A percentile compares a stretch with the other conserved stretches of the same genome.
Evolutionary conservation across 2,113 vertebrate genomes (phyloP).

Genomic region (Nicator chloris): DNA sequence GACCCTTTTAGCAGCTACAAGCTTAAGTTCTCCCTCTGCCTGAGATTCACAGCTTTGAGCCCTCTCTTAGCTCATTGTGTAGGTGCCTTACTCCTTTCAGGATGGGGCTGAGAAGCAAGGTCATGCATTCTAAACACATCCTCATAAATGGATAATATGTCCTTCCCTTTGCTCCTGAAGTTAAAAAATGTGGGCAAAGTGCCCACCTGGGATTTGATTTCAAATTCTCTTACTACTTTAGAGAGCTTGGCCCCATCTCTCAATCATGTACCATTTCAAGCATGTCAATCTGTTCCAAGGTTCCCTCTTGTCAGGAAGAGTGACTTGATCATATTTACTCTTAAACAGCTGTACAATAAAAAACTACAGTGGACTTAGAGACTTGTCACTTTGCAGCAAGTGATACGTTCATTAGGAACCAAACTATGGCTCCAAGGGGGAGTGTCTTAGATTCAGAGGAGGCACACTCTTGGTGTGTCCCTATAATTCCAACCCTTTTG

Average conservation of each 20-base stretch:
- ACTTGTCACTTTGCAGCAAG: not conserved
- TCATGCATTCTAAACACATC: not conserved
- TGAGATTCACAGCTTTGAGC: not conserved
- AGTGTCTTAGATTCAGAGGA: not conserved
- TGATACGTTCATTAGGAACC: not conserved
- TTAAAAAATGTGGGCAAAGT: not conserved
- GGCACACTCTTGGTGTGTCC: not conserved
- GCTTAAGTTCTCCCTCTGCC: not conserved
- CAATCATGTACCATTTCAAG: not conserved
- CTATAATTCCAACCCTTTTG: not conserved
- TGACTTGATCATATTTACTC: not conserved
- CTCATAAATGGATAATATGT: not conserved
- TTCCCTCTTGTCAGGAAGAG: not conserved
- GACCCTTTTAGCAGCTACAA: not conserved
- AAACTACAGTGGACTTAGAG: not conserved
- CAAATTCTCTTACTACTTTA: not conserved
- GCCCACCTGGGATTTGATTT: not conserved
- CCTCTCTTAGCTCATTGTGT: not conserved
- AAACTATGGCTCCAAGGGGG: not conserved
- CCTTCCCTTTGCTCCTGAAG: not conserved
- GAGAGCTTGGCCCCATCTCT: not conserved
- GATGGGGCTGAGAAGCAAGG: not conserved
- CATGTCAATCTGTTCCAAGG: not conserved
- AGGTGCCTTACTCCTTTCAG: not conserved
- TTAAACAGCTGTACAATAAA: not conserved